Evolutionary conservation across 2,888 invertebrate species (phyloP).

Genomic region (Theretra japonica): DNA sequence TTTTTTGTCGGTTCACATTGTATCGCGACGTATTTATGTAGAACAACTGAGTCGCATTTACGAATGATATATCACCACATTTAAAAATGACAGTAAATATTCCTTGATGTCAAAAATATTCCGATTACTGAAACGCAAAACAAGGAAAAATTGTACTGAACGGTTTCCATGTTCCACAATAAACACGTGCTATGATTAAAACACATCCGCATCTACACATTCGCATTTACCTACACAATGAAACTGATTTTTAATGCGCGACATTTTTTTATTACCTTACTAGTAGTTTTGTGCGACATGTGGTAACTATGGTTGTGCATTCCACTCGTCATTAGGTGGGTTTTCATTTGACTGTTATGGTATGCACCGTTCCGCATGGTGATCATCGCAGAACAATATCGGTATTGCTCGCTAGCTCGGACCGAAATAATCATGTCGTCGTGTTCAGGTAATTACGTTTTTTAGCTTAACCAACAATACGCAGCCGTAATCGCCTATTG

Average conservation of each 20-base stretch:
- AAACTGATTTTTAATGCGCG: slow-evolving; percentile 18
- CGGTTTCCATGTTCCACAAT: background rate
- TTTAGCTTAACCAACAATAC: background rate
- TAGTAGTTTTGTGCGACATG: background rate
- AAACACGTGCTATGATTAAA: slow-evolving; percentile 14
- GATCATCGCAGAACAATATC: slow-evolving; percentile 1
- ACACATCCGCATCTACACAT: slow-evolving; percentile 8
- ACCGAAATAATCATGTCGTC: slow-evolving; percentile 1
- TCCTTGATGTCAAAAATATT: background rate
- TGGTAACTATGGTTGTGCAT: slow-evolving; percentile 5
- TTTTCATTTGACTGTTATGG: slow-evolving; percentile 28
- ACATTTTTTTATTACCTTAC: slow-evolving; percentile 9
- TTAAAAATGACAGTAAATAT: background rate
- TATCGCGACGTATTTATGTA: background rate
- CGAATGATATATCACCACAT: background rate
- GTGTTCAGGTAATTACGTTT: slow-evolving; percentile 2
- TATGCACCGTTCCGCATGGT: slow-evolving; percentile 27
- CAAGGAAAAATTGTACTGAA: background rate
- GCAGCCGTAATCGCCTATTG: background rate
- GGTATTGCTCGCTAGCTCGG: slow-evolving; percentile 12
- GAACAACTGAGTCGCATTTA: background rate
- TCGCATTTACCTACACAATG: slow-evolving; percentile 20
- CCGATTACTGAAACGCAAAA: background rate
- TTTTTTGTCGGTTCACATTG: background rate
- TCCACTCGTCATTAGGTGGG: slow-evolving; percentile 10